phyloP scores from a whole-genome alignment of 2,888 invertebrate species.

The Ceramica pisi region DNA sequence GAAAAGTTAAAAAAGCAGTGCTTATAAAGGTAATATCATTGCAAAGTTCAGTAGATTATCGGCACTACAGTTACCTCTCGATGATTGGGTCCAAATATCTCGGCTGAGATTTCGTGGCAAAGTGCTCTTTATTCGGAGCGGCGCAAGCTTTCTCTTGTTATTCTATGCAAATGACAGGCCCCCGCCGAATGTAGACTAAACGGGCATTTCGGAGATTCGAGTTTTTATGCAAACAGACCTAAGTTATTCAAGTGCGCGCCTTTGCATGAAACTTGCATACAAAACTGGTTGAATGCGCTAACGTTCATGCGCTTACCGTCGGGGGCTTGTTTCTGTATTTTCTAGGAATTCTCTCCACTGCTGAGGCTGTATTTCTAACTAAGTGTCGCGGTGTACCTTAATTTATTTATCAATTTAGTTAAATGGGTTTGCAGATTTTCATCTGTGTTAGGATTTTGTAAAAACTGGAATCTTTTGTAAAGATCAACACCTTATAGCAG shows the following conservation, averaged over 20 bases:
- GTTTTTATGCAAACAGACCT: slow-evolving; percentile 89
- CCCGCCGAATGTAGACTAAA: slow-evolving; percentile 83
- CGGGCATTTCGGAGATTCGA: slow-evolving; percentile 87
- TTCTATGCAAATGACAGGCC: slow-evolving; percentile 88
- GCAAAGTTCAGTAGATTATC: slow-evolving; percentile 67
- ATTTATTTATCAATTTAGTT: slow-evolving; percentile 65
- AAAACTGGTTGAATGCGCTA: slow-evolving; percentile 82
- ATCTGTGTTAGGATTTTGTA: slow-evolving; percentile 25
- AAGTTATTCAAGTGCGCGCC: slow-evolving; percentile 88
- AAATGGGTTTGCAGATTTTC: slow-evolving; percentile 49
- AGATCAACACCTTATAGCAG: slow-evolving; percentile 43
- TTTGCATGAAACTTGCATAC: slow-evolving; percentile 87
- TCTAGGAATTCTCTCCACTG: slow-evolving; percentile 47
- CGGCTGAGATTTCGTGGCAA: slow-evolving; percentile 72
- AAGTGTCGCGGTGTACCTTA: slow-evolving; percentile 57
- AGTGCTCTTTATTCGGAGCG: slow-evolving; percentile 78
- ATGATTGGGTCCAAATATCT: slow-evolving; percentile 80
- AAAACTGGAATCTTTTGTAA: slow-evolving; percentile 51
- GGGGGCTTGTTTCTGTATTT: slow-evolving; percentile 63
- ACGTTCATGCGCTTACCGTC: slow-evolving; percentile 77
- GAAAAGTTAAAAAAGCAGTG: slow-evolving; percentile 64
- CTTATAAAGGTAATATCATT: slow-evolving; percentile 64
- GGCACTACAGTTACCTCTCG: slow-evolving; percentile 67
- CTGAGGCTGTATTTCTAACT: slow-evolving; percentile 62
- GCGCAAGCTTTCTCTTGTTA: slow-evolving; percentile 85